Evolutionary conservation across 2,888 invertebrate genomes (phyloP).

Genomic region (Conistra vaccinii): DNA sequence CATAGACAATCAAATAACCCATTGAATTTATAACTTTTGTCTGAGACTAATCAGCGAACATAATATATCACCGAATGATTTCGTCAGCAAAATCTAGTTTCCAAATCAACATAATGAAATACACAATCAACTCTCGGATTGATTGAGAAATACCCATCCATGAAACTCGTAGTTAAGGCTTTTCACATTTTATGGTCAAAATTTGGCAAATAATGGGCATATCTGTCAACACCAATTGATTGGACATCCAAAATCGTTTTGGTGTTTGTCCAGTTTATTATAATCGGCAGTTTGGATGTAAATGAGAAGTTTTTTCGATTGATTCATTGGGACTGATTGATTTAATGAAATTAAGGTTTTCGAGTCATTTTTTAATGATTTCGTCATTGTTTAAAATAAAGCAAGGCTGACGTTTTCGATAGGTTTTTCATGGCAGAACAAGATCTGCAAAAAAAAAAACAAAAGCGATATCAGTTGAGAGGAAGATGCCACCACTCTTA

Average conservation of each 20-base stretch:
- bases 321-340: constrained; percentile 65
- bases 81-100: constrained; percentile 60
- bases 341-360: constrained; percentile 57
- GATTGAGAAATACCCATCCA: constrained; percentile 65
- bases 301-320: constrained; percentile 56
- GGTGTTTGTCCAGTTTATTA: constrained; percentile 65
- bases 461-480: not conserved
- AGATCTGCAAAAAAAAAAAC: not conserved
- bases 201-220: constrained; percentile 57
- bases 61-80: constrained; percentile 57
- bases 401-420: not conserved
- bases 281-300: constrained; percentile 65
- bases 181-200: constrained; percentile 53
- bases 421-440: not conserved
- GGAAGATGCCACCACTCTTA: not conserved
- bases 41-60: constrained; percentile 54
- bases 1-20: constrained; percentile 26
- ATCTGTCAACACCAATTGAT: constrained; percentile 68
- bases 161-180: constrained; percentile 40
- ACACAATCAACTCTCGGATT: constrained; percentile 59
- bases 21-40: constrained; percentile 29
- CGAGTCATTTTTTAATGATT: constrained; percentile 45
- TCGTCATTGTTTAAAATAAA: constrained; percentile 46
- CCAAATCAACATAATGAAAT: constrained; percentile 56
- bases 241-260: constrained; percentile 61